Conservation (phyloP, 2,113 vertebrate genomes). For the Halcyon malimbica region DNA sequence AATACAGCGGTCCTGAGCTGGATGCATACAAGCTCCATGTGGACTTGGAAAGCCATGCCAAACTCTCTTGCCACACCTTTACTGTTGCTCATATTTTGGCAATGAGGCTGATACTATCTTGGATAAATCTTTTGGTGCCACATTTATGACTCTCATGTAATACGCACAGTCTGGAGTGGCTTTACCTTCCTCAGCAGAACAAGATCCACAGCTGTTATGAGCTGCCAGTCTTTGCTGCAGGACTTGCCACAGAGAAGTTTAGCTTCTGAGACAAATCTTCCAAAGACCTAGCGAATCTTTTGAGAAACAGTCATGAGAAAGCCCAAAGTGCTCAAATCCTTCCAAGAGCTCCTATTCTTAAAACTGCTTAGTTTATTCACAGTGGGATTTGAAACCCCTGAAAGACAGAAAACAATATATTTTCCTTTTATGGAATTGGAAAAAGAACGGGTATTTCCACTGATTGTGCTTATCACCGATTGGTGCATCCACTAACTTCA, state of each 20-base stretch:
- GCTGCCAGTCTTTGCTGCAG: neutral
- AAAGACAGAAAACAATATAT: neutral
- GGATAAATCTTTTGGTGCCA: neutral
- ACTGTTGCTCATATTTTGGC: neutral
- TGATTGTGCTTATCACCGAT: neutral
- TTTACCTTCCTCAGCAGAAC: neutral
- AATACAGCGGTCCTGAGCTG: neutral
- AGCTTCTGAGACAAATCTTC: neutral
- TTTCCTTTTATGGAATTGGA: neutral
- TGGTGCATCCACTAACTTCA: neutral
- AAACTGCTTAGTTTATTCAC: neutral
- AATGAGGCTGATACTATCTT: neutral
- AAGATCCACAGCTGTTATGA: neutral
- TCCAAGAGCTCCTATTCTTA: neutral
- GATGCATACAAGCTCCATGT: neutral
- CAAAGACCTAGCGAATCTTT: neutral
- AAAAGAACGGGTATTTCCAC: neutral
- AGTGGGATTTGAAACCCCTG: neutral
- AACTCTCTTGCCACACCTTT: neutral
- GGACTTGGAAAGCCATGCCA: neutral
- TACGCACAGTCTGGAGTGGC: neutral
- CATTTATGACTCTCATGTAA: neutral
- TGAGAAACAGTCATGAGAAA: neutral
- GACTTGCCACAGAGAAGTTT: neutral
- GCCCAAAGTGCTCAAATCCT: neutral